These are phyloP conservation scores for Drosophila koepferae DNA, from an alignment of 2,888 invertebrate species.

Conservation along the genomic window DNA sequence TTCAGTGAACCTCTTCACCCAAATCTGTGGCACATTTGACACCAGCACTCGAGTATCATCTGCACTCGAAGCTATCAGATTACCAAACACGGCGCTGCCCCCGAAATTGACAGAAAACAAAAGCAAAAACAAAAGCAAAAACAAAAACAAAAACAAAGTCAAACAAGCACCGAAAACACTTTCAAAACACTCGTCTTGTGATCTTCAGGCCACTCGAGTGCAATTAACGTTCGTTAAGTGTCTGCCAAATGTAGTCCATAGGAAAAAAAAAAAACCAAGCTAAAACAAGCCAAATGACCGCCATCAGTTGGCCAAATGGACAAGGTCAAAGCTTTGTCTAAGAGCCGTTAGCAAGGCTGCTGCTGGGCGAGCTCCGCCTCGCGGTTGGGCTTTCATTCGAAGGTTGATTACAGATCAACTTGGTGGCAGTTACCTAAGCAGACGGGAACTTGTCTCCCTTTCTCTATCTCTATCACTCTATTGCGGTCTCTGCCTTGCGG, in stretches of 20 bases:
- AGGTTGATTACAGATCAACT: conserved; percentile 18
- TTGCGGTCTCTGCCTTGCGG: conserved; percentile 43
- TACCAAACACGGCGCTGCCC: conserved; percentile 51
- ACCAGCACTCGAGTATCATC: conserved; percentile 50
- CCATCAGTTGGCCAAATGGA: conserved; percentile 26
- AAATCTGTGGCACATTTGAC: conserved; percentile 60
- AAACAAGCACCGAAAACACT: conserved; percentile 52
- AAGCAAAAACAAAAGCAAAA: background rate
- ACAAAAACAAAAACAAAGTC: conserved; percentile 23
- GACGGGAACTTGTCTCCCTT: background rate
- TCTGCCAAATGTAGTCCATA: conserved; percentile 54
- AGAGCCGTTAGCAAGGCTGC: conserved; percentile 32
- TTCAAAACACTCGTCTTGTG: conserved; percentile 34
- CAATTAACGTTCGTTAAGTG: conserved; percentile 51
- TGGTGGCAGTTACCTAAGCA: conserved; percentile 28
- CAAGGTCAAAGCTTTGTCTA: conserved; percentile 33
- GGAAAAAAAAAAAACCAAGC: conserved; percentile 15
- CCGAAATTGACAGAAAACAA: background rate
- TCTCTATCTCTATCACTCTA: background rate
- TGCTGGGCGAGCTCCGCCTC: background rate
- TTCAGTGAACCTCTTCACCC: conserved; percentile 68
- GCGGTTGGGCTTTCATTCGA: conserved; percentile 24
- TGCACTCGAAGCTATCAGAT: conserved; percentile 60
- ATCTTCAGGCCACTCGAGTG: conserved; percentile 54
- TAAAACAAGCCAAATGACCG: conserved; percentile 43